Evolutionary conservation across 2,888 invertebrate species (phyloP).

Genomic region (Pandemis cinnamomeana): DNA sequence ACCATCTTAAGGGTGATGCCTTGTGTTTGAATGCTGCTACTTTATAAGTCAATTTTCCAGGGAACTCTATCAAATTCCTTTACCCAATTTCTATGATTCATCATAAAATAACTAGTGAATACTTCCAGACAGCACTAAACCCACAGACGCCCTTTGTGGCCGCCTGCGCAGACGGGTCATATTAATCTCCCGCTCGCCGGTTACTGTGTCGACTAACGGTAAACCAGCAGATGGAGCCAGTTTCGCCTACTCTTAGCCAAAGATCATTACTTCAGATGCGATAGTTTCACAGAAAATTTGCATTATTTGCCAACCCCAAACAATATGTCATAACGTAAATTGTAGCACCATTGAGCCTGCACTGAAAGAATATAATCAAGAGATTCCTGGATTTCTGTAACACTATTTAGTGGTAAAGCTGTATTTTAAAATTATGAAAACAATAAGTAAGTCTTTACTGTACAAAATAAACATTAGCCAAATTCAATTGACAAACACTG

Average conservation of each 20-base stretch:
- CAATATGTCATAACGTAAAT: too few relatives aligned
- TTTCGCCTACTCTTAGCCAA: constrained; percentile 68
- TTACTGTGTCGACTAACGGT: constrained; percentile 81
- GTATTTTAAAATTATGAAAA: too few relatives aligned
- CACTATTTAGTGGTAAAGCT: too few relatives aligned
- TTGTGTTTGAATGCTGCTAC: too few relatives aligned
- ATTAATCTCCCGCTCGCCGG: constrained; percentile 79
- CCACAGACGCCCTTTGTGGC: constrained; percentile 30
- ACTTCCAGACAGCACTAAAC: background rate
- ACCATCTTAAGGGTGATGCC: too few relatives aligned
- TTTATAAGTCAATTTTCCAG: background rate
- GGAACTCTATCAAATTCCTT: background rate
- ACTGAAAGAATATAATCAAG: too few relatives aligned
- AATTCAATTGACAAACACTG: too few relatives aligned
- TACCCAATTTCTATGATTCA: background rate
- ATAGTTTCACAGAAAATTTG: constrained; percentile 8
- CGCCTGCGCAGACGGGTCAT: constrained; percentile 68
- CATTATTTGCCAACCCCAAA: too few relatives aligned
- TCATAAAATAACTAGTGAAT: background rate
- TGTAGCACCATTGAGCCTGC: too few relatives aligned
- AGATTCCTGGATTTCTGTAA: too few relatives aligned
- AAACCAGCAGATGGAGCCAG: constrained; percentile 73
- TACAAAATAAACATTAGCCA: too few relatives aligned
- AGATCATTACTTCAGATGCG: constrained; percentile 58
- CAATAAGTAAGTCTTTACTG: too few relatives aligned